These are phyloP conservation scores for Corythoichthys intestinalis DNA, from an alignment of 2,113 vertebrate species.

Conservation along the genomic window DNA sequence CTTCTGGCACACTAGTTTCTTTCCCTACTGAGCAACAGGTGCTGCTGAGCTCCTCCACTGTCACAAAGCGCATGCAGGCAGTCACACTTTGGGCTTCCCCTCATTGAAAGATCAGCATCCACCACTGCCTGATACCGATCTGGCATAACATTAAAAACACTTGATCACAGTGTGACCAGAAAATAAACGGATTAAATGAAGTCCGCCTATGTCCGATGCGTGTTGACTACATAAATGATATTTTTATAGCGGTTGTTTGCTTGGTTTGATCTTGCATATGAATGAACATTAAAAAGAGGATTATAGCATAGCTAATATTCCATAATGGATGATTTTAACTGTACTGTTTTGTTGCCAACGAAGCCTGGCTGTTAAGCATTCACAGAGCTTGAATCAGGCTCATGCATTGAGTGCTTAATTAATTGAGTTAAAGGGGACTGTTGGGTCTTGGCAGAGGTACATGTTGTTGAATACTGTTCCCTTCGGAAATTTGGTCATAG, in stretches of 20 bases:
- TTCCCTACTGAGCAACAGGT: no score
- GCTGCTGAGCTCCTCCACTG: no score
- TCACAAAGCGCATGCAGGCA: no score
- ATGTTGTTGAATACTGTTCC: conserved; percentile 18
- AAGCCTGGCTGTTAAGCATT: not conserved
- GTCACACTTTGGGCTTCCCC: no score
- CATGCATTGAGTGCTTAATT: not conserved
- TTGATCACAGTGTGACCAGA: no score
- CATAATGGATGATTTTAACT: not conserved
- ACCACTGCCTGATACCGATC: no score
- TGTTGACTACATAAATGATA: not conserved
- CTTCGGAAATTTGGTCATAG: conserved; percentile 16
- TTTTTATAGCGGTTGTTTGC: not conserved
- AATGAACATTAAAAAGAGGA: not conserved
- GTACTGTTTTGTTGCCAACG: not conserved
- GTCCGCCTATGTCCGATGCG: not conserved
- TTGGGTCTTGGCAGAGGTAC: not conserved
- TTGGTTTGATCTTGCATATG: not conserved
- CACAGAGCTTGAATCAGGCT: not conserved
- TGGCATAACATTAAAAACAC: no score
- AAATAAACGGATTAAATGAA: no score
- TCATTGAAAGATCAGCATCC: no score
- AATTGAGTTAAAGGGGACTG: not conserved
- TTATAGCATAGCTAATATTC: not conserved
- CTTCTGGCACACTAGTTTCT: no score